Evolutionary conservation across 2,113 vertebrate genomes (phyloP), one percentile per base, ranked within the genome.

Genomic region (Anguilla japonica): DNA sequence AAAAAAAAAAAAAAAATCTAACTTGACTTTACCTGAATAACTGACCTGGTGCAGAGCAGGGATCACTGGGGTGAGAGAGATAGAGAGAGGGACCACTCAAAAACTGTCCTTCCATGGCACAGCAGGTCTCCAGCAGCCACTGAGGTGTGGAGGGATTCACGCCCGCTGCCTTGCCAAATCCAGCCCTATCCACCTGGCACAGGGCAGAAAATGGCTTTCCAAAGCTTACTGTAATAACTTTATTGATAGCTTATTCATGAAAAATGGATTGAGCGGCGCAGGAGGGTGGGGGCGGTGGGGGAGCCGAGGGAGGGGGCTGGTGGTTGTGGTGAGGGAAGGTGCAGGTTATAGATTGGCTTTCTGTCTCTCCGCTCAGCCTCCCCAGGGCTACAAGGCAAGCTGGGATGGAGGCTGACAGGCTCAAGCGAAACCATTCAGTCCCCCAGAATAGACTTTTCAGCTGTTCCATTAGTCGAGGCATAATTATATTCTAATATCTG

Each of bases 381-480:
- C 67, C 85, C 83, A 41, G 41, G 63, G 81, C 85, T 40, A 41
- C 60, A 81, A 71, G 53, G 43, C 41, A 20, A 50, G 79, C 41
- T 39, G 80, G 56, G 67, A 79, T 41, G 63, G 43, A 79, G 81
- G 82, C 41, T 83, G 67, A 87, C 86, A 83, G 63, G 81, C 86
- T 82, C n/a, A 82, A 83, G 41, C 53, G 46, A 63, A 85, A 82
- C 83, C 80, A 90, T 93, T 93, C 91, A 91, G 90, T 87, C 87
- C 90, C 83, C 88, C 41, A 89, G 91, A 94, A 95, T 93, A 94
- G 91, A 93, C 93, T 92, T 75, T 92, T 95, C 94, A 95, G 94
- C 92, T 94, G 93, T 95, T 95, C 93, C 93, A 95, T 94, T 95
- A 95, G 93, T 87, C 92, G 89, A 87, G 90, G 91, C 93, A 94